A percentile compares a stretch with the other conserved stretches of the same genome.
These are phyloP conservation scores for Crotalus tigris DNA, from an alignment of 2,113 vertebrate genomes.

Conservation along the genomic window DNA sequence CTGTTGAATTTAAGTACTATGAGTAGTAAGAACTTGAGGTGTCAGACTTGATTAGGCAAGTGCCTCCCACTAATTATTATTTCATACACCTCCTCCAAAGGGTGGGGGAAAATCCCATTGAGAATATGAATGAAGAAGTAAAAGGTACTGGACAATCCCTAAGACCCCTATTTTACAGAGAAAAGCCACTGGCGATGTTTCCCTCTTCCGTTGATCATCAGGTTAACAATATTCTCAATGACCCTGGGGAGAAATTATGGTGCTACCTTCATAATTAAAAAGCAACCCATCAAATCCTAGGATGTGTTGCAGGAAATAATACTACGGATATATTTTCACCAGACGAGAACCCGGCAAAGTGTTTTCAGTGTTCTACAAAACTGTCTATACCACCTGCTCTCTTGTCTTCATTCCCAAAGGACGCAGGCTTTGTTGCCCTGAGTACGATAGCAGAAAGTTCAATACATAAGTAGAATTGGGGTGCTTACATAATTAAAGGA, in stretches of 20 bases:
- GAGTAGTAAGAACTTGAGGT: neutral
- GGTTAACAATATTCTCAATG: neutral
- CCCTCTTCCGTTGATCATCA: neutral
- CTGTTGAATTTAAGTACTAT: neutral
- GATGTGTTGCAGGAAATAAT: neutral
- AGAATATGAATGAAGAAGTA: neutral
- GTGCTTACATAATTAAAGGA: neutral
- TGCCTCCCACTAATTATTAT: neutral
- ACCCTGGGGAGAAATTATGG: neutral
- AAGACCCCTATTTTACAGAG: neutral
- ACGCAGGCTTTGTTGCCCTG: neutral
- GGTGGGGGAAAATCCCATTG: neutral
- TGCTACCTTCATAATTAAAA: neutral
- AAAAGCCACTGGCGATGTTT: neutral
- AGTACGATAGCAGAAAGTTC: neutral
- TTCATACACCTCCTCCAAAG: too few species aligned
- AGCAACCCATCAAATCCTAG: neutral
- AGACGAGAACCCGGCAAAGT: neutral
- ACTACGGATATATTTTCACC: neutral
- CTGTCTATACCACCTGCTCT: neutral
- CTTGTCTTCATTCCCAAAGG: neutral
- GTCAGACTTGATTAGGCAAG: neutral
- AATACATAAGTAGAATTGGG: neutral
- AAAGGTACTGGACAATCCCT: neutral
- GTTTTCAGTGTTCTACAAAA: neutral